Base-by-base conservation (phyloP, 2,888 invertebrate species). In the Ypsolopha scabrella region DNA sequence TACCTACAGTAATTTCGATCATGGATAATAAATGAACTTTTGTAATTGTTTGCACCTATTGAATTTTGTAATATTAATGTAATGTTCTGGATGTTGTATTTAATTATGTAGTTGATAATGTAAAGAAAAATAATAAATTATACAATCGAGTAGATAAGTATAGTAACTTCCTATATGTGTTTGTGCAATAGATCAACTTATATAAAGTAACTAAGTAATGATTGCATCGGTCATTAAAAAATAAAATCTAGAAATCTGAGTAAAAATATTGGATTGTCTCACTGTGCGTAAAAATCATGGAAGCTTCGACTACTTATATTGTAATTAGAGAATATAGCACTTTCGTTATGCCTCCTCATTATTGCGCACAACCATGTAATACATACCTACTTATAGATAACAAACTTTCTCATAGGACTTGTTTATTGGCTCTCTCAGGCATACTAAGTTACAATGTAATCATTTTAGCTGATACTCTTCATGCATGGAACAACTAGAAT, bases 21-120 rank as follows among this genome's bases (percentile, higher is more conserved):
- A 70, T 69, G 73, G 67, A 68, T 66, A 65, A 64, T 11, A 64
- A 63, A 60, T 63, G 24, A 73, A 61, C 60, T 79, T 80, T 80
- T 81, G 71, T 79, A 81, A 81, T 80, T 68, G 67, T 81, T 80
- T 80, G 83, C 80, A 82, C 80, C 68, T 66, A 79, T 76, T 79
- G 71, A 72, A 75, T 80, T 81, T 82, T 85, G 82, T 85, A 82
- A 83, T 80, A 83, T 75, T 72, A 75, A 80, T 73, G 70, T 83
- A 75, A 76, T 70, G 67, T 80, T 85, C 82, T 82, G 80, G 70
- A 82, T 85, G 85, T 85, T 75, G 82, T 83, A 80, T 81, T 80
- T 80, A 80, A 80, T 73, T 78, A 71, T 72, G 74, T 80, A 78
- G 80, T 73, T 65, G 70, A 69, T 79, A 80, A 76, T 85, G 82